phyloP scores from a whole-genome alignment of 2,888 invertebrate species.

The Tetheella fluctuosa region DNA sequence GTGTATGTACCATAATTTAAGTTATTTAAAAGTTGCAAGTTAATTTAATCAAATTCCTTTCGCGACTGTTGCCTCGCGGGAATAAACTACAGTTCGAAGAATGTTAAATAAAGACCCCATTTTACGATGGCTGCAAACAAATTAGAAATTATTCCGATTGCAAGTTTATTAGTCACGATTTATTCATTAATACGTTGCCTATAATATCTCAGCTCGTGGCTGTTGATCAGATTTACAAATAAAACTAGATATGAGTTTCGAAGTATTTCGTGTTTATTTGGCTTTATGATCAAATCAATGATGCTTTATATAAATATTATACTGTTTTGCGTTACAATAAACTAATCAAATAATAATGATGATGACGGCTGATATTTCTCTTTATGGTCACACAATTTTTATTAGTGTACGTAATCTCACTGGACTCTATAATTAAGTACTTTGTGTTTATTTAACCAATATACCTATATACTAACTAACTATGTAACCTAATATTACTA shows the following conservation, averaged over 20 bases:
- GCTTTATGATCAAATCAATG: not conserved
- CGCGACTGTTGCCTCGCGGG: conserved; percentile 46
- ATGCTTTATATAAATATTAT: no score
- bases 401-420: no score
- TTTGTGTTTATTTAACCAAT: no score
- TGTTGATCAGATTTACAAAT: not conserved
- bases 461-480: no score
- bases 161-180: conserved; percentile 43
- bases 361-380: no score
- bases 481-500: no score
- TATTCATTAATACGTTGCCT: conserved; percentile 29
- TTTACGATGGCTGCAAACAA: conserved; percentile 50
- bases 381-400: not conserved
- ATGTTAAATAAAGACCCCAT: conserved; percentile 58
- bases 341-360: not conserved
- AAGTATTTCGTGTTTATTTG: not conserved
- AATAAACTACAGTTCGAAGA: conserved; percentile 48
- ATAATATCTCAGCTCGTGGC: conserved; percentile 13
- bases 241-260: not conserved
- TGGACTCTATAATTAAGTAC: no score
- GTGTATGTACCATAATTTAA: no score
- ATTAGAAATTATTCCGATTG: conserved; percentile 49
- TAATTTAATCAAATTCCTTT: conserved; percentile 41
- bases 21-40: no score
- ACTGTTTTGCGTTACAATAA: not conserved